These are phyloP conservation scores for Andinoacara biseriatus DNA, from an alignment of 2,113 vertebrate genomes.

Conservation along the genomic window DNA sequence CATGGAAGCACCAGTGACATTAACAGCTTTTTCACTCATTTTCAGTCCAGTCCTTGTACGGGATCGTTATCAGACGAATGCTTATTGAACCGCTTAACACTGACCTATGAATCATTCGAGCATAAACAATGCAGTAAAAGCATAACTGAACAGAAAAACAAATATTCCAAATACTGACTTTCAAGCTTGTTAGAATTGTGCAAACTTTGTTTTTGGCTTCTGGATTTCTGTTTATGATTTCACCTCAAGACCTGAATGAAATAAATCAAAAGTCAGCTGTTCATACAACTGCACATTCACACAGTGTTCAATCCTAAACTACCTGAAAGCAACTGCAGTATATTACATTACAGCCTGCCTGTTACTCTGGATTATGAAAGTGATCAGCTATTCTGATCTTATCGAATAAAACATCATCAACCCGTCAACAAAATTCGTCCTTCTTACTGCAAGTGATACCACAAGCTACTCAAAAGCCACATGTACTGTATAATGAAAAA, in stretches of 20 bases:
- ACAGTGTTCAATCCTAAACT: conserved; percentile 2
- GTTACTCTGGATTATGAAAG: conserved; percentile 25
- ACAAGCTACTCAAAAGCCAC: conserved; percentile 52
- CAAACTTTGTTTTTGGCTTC: neutral
- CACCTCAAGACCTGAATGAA: neutral
- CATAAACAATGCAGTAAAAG: neutral
- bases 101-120: neutral
- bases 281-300: neutral
- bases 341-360: conserved; percentile 11
- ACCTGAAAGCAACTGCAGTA: conserved; percentile 12
- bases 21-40: neutral
- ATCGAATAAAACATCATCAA: conserved; percentile 50
- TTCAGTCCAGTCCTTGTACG: neutral
- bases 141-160: neutral
- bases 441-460: conserved; percentile 24
- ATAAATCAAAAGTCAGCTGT: conserved; percentile 1
- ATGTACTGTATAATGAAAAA: conserved; percentile 58
- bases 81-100: neutral
- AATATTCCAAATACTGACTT: neutral
- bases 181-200: neutral
- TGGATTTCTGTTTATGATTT: neutral
- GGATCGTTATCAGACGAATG: neutral
- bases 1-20: too few species aligned
- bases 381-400: conserved; percentile 25
- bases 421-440: conserved; percentile 13